Conservation (phyloP, 2,797 vertebrate species). For the Paramormyrops hopkinsi region DNA sequence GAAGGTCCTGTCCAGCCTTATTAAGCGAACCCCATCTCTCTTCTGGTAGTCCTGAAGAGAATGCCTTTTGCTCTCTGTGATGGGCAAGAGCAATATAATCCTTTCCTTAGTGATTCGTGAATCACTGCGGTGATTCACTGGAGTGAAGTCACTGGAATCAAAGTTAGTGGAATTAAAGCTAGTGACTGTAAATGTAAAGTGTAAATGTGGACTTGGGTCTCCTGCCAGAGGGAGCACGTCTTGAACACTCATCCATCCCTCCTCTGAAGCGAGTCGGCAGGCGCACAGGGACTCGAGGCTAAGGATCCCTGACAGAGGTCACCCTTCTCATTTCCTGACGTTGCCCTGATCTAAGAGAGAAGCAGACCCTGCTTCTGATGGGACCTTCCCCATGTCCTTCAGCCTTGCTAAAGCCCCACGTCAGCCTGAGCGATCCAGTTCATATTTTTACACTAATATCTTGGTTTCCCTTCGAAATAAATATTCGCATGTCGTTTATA, state of each 20-base stretch:
- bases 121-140: neutral
- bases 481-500: neutral
- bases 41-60: slow-evolving; percentile 89
- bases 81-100: neutral
- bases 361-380: slow-evolving; percentile 1
- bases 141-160: neutral
- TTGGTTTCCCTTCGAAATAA: neutral
- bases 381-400: neutral
- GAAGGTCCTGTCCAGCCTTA: slow-evolving; percentile 63
- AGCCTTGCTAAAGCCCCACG: neutral
- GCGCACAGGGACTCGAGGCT: neutral
- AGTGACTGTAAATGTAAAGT: neutral
- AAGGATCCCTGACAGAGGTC: neutral
- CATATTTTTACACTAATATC: neutral
- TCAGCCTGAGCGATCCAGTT: neutral
- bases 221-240: neutral
- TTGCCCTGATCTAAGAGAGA: slow-evolving; percentile 1
- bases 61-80: slow-evolving; percentile 79
- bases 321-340: neutral
- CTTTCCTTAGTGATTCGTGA: neutral
- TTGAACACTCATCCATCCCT: neutral
- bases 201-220: neutral
- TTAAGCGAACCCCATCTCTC: slow-evolving; percentile 70
- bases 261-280: neutral
- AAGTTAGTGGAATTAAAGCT: neutral